Conservation (phyloP, 2,113 vertebrate genomes). For the Brachionichthys hirsutus region DNA sequence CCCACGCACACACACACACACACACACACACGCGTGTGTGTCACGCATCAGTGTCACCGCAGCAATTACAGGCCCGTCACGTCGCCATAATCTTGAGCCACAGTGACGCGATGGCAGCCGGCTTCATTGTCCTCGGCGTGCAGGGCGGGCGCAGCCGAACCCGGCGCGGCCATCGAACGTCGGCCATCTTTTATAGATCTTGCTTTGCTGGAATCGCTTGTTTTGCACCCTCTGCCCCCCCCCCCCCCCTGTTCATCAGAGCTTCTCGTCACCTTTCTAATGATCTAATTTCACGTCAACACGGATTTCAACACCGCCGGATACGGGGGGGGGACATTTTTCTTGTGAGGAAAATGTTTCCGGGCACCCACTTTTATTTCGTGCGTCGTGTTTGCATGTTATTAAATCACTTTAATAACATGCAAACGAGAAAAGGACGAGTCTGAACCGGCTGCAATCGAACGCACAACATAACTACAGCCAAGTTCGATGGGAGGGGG, state of each 20-base stretch:
- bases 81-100: constrained; percentile 65
- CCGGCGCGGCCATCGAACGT: constrained; percentile 11
- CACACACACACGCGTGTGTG: constrained; percentile 30
- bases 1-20: not conserved
- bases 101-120: constrained; percentile 61
- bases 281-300: not conserved
- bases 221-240: too few species aligned
- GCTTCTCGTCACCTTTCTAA: not conserved
- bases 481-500: too few species aligned
- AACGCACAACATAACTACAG: too few species aligned
- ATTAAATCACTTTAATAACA: not conserved
- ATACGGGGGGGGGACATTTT: too few species aligned
- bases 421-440: too few species aligned
- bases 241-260: not conserved
- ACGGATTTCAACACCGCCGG: not conserved
- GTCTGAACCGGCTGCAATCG: too few species aligned
- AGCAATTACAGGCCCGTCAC: constrained; percentile 73
- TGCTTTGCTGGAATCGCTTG: constrained; percentile 1
- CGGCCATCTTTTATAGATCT: constrained; percentile 10
- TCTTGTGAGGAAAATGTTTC: too few species aligned
- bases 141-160: constrained; percentile 24
- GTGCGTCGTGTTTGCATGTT: not conserved
- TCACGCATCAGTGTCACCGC: constrained; percentile 69
- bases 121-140: constrained; percentile 56
- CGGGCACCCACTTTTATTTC: not conserved